A percentile compares a stretch with the other conserved stretches of the same genome.
phyloP scores from a whole-genome alignment of 2,888 invertebrate genomes.

The Villa cingulata region DNA sequence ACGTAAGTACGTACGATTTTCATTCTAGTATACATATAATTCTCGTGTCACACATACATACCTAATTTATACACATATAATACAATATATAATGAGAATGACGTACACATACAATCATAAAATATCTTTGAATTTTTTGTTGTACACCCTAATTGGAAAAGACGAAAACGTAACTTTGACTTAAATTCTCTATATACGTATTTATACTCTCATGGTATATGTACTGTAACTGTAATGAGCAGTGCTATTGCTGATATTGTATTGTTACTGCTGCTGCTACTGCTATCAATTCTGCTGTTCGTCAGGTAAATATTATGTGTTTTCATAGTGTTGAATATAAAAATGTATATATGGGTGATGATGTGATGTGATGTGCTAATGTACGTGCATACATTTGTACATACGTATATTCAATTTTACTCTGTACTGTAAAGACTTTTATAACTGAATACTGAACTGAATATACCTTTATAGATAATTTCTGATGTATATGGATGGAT shows the following conservation, averaged over 20 bases:
- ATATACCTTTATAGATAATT: neutral
- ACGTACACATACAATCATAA: neutral
- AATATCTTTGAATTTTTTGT: neutral
- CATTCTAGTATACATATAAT: too few species aligned
- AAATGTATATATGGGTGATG: neutral
- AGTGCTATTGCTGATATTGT: neutral
- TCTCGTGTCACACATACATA: too few species aligned
- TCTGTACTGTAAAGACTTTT: too few species aligned
- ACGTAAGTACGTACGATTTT: too few species aligned
- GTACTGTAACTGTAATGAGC: constrained; percentile 1
- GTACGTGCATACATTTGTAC: too few species aligned
- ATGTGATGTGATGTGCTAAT: too few species aligned
- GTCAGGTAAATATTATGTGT: constrained; percentile 6
- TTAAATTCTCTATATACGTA: too few species aligned
- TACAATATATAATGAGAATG: too few species aligned
- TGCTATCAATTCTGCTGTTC: constrained; percentile 5
- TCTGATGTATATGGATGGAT: neutral
- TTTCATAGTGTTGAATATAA: constrained; percentile 1
- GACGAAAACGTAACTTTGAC: too few species aligned
- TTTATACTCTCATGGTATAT: neutral
- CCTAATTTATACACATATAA: too few species aligned
- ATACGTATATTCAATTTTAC: too few species aligned
- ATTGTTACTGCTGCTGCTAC: constrained; percentile 8
- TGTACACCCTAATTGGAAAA: neutral
- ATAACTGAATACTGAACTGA: too few species aligned